Evolutionary conservation across 2,888 invertebrate genomes (phyloP).

Genomic region (Exephanes ischioxanthus): DNA sequence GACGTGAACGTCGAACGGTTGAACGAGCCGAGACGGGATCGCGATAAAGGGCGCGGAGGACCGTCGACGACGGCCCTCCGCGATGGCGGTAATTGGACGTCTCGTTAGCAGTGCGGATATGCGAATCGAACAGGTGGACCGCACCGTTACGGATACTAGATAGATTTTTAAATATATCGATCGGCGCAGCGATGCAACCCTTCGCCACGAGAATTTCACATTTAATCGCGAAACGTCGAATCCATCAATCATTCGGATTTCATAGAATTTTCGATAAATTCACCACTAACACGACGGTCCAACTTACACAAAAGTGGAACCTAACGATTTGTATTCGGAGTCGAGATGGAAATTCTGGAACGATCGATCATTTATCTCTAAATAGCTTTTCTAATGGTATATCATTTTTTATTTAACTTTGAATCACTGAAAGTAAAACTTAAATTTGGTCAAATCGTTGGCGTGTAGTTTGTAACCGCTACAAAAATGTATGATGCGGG

Average conservation of each 20-base stretch:
- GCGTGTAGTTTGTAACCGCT: too few relatives aligned
- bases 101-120: slow-evolving; percentile 74
- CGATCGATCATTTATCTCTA: not conserved
- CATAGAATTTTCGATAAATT: not conserved
- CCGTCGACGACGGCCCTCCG: slow-evolving; percentile 39
- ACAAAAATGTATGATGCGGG: not conserved
- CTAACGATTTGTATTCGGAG: not conserved
- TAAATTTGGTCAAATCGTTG: not conserved
- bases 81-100: slow-evolving; percentile 75
- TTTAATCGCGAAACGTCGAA: not conserved
- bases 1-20: slow-evolving; percentile 34
- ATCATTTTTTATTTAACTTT: not conserved
- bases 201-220: not conserved
- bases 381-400: not conserved
- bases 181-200: not conserved
- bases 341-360: not conserved
- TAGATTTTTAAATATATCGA: slow-evolving; percentile 14
- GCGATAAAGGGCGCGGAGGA: slow-evolving; percentile 20
- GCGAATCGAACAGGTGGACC: slow-evolving; percentile 67
- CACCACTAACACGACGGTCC: not conserved
- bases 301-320: not conserved
- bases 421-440: not conserved
- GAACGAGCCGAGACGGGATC: not conserved
- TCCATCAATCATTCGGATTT: not conserved
- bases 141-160: slow-evolving; percentile 46